Evolutionary conservation across 1,140 invertebrate genomes (phyloP), one percentile per base, ranked within the genome.

Genomic region (Coptotermes formosanus): DNA sequence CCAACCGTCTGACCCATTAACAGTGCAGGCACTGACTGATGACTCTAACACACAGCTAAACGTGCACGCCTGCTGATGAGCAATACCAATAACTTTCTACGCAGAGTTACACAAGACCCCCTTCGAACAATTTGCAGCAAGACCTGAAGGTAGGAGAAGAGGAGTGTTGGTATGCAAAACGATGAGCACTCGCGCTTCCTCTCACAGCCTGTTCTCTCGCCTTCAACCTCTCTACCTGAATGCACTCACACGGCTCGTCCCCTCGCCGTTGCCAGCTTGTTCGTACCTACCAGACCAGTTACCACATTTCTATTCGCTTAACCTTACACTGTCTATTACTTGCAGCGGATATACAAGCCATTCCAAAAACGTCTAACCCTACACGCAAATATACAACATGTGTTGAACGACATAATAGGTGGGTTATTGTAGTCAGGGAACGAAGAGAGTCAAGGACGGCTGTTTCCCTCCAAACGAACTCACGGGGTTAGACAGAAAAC

Each of bases 161-260:
- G 64, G 64, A n/a, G 64, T 75, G 25, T 75, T 75, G 64, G 64
- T n/a, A 75, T 75, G 64, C 64, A 75, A 75, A 75, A 30, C 14
- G 64, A 75, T 16, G n/a, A 30, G n/a, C 64, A 25, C 64, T 9
- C 64, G 25, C 30, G 7, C 64, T 75, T 75, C 25, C 64, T 64
- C 59, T 16, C 4, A 9, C 64, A 30, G 64, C 64, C n/a, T 30
- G 64, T 25, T 55, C 14, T 21, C 52, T 21, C 52, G 14, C 52
- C 7, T 30, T 75, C n/a, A 30, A 75, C 64, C 64, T 30, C 21
- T n/a, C 25, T 75, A 30, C n/a, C 64, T 75, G 64, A 75, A 8
- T 75, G 64, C 64, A 30, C 25, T 25, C 6, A 1, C 59, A 0
- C 0, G 16, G 25, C n/a, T 75, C 52, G 52, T 21, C 19, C 52